These are phyloP conservation scores for Varanus komodoensis DNA, from an alignment of 2,113 vertebrate genomes.

Conservation along the genomic window DNA sequence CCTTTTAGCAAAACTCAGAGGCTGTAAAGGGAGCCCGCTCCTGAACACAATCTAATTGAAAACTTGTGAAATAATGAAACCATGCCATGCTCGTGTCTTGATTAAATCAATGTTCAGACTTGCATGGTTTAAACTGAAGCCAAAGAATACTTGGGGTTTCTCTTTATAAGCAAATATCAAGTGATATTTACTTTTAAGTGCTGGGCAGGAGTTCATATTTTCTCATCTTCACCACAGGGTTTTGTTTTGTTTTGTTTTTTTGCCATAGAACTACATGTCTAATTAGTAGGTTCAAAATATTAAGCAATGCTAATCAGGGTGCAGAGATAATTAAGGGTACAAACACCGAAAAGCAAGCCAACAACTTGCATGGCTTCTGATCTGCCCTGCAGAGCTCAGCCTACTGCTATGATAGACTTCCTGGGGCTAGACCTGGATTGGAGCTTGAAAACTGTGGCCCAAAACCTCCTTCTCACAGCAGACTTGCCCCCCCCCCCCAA, in stretches of 20 bases:
- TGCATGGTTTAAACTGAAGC: constrained; percentile 71
- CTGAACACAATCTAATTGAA: constrained; percentile 72
- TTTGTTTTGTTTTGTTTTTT: constrained; percentile 1
- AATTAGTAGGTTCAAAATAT: not conserved
- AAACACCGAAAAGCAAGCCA: not conserved
- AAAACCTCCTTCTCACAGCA: too few species aligned
- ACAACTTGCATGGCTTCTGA: not conserved
- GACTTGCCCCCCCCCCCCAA: too few species aligned
- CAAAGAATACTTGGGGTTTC: constrained; percentile 65
- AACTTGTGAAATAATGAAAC: constrained; percentile 72
- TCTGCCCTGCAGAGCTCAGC: not conserved
- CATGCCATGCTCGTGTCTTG: constrained; percentile 68
- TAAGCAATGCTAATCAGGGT: not conserved
- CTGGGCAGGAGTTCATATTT: constrained; percentile 36
- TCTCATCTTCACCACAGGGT: not conserved
- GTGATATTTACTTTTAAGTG: constrained; percentile 62
- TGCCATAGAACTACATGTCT: constrained; percentile 42
- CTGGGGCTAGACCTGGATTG: too few species aligned
- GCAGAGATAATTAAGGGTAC: not conserved
- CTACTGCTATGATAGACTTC: not conserved
- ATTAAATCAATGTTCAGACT: constrained; percentile 73
- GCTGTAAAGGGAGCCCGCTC: constrained; percentile 57
- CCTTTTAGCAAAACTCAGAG: constrained; percentile 67
- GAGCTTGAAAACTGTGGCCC: too few species aligned
- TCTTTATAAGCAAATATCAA: constrained; percentile 60